phyloP scores from a whole-genome alignment of 2,888 invertebrate species.

The Platynereis dumerilii region DNA sequence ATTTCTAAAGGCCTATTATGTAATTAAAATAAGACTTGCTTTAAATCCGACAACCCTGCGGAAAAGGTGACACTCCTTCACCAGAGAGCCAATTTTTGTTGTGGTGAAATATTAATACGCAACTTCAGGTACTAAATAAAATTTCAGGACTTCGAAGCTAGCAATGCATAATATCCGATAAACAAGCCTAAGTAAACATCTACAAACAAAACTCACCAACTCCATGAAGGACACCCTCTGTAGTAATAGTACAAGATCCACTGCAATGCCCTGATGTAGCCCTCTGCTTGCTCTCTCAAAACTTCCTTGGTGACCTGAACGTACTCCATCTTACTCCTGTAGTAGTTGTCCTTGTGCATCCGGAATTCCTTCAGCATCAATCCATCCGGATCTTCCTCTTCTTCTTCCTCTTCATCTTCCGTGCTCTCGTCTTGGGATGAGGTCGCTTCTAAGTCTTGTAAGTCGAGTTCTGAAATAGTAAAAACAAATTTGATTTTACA shows the following conservation, averaged over 20 bases:
- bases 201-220: conserved; percentile 85
- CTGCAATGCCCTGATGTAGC: conserved; percentile 91
- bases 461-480: not conserved
- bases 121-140: too few species aligned
- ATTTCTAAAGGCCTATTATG: too few species aligned
- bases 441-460: conserved; percentile 16
- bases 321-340: conserved; percentile 86
- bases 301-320: conserved; percentile 78
- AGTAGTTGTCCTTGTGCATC: conserved; percentile 88
- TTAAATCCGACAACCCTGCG: too few species aligned
- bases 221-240: conserved; percentile 95
- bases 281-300: conserved; percentile 80
- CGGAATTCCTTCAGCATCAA: conserved; percentile 74
- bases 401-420: conserved; percentile 39
- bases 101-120: too few species aligned
- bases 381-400: conserved; percentile 64
- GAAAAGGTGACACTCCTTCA: too few species aligned
- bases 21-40: too few species aligned
- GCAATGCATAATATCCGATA: too few species aligned
- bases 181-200: too few species aligned
- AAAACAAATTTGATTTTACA: too few species aligned
- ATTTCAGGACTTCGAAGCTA: too few species aligned
- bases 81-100: too few species aligned
- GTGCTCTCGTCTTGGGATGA: not conserved
- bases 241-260: conserved; percentile 98